A percentile compares a stretch with the other conserved stretches of the same genome.
These are phyloP conservation scores for Onthophagus sagittarius DNA, from an alignment of 2,888 invertebrate species.

Conservation along the genomic window DNA sequence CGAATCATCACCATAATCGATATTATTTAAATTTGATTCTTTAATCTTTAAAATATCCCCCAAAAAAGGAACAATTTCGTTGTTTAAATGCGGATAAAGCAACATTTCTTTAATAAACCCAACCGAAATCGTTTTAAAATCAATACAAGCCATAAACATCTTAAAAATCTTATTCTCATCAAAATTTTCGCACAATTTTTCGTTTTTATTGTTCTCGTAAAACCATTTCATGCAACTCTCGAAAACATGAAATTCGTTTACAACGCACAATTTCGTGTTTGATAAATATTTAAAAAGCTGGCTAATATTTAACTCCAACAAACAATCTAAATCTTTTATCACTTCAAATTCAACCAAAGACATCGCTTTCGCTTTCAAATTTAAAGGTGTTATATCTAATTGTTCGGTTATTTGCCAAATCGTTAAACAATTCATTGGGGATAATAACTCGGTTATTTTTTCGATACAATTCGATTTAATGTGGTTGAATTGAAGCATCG, in stretches of 20 bases:
- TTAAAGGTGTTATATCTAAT: conserved; percentile 38
- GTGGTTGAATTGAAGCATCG: conserved; percentile 46
- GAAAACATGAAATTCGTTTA: conserved; percentile 43
- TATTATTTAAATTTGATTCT: conserved; percentile 24
- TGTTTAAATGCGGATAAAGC: conserved; percentile 37
- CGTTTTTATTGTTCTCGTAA: conserved; percentile 34
- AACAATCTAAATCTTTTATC: conserved; percentile 36
- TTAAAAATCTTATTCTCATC: conserved; percentile 29
- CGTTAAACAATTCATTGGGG: conserved; percentile 38
- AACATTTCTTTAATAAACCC: conserved; percentile 38
- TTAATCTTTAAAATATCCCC: conserved; percentile 32
- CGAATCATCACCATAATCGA: not conserved
- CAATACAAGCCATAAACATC: conserved; percentile 39
- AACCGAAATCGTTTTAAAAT: conserved; percentile 34
- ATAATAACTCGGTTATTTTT: conserved; percentile 33
- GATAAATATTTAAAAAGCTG: conserved; percentile 44
- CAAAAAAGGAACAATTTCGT: conserved; percentile 34
- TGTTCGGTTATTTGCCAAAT: conserved; percentile 41
- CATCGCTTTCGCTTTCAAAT: conserved; percentile 42
- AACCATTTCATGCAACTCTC: conserved; percentile 45
- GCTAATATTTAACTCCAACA: conserved; percentile 38
- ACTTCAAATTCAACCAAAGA: conserved; percentile 39
- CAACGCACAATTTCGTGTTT: conserved; percentile 37
- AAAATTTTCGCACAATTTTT: not conserved
- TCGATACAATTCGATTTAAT: conserved; percentile 38